Conservation (phyloP, 64 coral and sea anemone genomes). For the Actinia equina region DNA sequence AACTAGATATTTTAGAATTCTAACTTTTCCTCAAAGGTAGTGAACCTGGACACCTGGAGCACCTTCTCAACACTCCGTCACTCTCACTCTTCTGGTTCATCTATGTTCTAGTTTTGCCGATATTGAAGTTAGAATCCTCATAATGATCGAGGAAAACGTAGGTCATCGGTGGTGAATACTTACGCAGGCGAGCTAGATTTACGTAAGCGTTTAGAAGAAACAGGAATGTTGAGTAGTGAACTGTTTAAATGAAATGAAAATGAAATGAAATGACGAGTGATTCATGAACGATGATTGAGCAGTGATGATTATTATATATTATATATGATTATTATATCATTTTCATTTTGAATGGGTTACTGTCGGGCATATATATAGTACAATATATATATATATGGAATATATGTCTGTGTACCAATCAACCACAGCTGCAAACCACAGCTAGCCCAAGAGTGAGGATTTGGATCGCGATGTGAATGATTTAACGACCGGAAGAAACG, state of each 20-base stretch:
- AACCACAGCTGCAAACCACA: no score
- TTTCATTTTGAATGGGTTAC: no score
- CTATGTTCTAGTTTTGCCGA: background rate
- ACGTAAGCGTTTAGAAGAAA: constrained; percentile 24
- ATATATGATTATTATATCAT: no score
- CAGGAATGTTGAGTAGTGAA: constrained; percentile 15
- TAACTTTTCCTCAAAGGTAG: background rate
- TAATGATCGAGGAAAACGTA: background rate
- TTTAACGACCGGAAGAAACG: no score
- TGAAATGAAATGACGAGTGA: background rate
- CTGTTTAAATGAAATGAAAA: constrained; percentile 13
- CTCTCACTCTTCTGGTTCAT: no score
- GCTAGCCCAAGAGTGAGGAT: background rate
- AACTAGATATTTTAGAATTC: background rate
- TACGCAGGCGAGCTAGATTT: constrained; percentile 34
- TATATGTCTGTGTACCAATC: no score
- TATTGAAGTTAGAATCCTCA: background rate
- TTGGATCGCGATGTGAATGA: no score
- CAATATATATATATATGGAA: no score
- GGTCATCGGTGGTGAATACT: constrained; percentile 20
- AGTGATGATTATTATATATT: no score
- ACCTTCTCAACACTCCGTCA: background rate
- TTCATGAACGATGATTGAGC: background rate
- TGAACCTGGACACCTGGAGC: background rate
- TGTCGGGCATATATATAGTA: no score